Evolutionary conservation across 2,797 vertebrate genomes (phyloP), one percentile per base, ranked within the genome.

Genomic region (Pantherophis vulpinus): DNA sequence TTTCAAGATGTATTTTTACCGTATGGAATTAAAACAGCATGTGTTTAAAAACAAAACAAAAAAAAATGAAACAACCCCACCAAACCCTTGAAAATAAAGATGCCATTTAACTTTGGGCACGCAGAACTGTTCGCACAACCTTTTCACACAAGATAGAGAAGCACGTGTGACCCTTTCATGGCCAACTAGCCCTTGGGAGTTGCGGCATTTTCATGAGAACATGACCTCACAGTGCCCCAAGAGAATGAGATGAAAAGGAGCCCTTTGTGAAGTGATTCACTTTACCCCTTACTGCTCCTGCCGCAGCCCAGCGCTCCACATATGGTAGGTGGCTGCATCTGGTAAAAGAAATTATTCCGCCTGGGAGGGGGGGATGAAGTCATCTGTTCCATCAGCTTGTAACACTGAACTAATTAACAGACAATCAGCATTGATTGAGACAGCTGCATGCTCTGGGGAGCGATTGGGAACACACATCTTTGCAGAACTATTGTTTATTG

Each of bases 351-450:
- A 91, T 96, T 97, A 97, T 97, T 97, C 95, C 59, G 61, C 95
- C 96, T 55, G 95, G 4, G 87, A 61, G 58, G 92, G 93, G 91
- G 91, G 91, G 91, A 93, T 95, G 95, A 94, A 96, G 97, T 98
- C 98, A 96, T 97, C 97, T 97, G 90, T 97, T 97, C 97, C 97
- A 97, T 98, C 97, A 97, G 97, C 97, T 97, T 97, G 97, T 97
- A 97, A 97, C 97, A 97, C 96, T 74, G 95, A 97, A 96, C 97
- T 97, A 97, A 97, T 97, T 97, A 97, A 96, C 97, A 98, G 98
- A 98, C 97, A 97, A 97, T 97, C 97, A 95, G 95, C 96, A 90
- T 93, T 97, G 97, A 97, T 96, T 97, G 97, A 97, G 95, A 96
- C 98, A 98, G 98, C 97, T 97, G 96, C 95, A 96, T 97, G 97